Evolutionary conservation across 2,113 vertebrate species (phyloP).

Genomic region (Rallus limicola): DNA sequence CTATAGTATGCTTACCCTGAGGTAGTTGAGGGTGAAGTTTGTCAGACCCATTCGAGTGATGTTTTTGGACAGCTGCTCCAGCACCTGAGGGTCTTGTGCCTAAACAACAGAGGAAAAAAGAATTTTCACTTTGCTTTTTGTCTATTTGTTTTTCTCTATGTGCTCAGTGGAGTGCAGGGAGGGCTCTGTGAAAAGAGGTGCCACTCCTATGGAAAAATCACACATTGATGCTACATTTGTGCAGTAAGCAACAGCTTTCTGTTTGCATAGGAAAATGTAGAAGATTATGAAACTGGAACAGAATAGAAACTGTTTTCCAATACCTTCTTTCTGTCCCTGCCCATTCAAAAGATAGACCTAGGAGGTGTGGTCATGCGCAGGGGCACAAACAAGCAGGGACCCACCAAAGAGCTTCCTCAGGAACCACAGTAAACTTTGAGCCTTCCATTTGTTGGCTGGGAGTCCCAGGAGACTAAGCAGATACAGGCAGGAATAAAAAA

Average conservation of each 20-base stretch:
- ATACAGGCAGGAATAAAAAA: neutral
- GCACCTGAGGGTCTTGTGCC: conserved; percentile 99
- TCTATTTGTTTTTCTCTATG: neutral
- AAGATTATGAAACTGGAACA: neutral
- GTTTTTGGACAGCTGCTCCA: conserved; percentile 99
- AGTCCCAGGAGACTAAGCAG: neutral
- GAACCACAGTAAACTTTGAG: neutral
- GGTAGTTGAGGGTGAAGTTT: conserved; percentile 99
- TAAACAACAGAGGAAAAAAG: conserved; percentile 65
- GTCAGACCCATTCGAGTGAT: conserved; percentile 99
- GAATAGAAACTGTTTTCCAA: neutral
- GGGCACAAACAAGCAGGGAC: neutral
- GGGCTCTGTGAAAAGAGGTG: neutral
- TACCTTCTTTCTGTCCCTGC: neutral
- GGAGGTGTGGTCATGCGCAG: neutral
- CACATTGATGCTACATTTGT: neutral
- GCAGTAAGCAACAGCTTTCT: neutral
- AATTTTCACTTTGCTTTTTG: conserved; percentile 42
- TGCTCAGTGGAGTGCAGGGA: neutral
- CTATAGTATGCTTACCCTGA: conserved; percentile 88
- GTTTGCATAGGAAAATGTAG: neutral
- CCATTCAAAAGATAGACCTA: neutral
- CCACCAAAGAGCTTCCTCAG: neutral
- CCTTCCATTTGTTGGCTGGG: neutral
- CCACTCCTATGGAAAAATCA: neutral